A percentile compares a stretch with the other conserved stretches of the same genome.
Evolutionary conservation across 2,888 invertebrate species (phyloP).

Genomic region (Athrips mouffetella): DNA sequence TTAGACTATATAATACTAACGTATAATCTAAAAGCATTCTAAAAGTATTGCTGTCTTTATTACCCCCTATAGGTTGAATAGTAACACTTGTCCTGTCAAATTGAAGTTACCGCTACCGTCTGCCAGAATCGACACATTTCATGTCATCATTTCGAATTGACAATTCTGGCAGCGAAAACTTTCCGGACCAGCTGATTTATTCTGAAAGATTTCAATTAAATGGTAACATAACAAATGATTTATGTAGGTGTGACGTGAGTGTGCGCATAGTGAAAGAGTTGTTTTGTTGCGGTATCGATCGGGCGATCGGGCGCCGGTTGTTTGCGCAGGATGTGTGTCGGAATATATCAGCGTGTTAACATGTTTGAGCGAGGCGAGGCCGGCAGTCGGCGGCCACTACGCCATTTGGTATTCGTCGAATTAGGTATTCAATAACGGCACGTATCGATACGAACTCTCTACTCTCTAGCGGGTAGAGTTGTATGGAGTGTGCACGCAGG

Average conservation of each 20-base stretch:
- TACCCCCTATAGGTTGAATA: no score
- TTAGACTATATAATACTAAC: no score
- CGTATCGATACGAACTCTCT: conserved; percentile 7
- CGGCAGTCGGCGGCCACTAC: conserved; percentile 1
- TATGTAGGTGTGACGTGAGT: not conserved
- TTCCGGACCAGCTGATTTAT: no score
- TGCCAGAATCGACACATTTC: no score
- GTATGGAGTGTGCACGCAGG: not conserved
- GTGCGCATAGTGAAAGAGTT: not conserved
- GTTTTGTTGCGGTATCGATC: not conserved
- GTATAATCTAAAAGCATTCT: no score
- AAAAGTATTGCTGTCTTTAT: no score
- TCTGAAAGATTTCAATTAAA: no score
- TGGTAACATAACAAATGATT: no score
- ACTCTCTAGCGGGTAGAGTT: not conserved
- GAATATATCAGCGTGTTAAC: conserved; percentile 6
- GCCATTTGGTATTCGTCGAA: conserved; percentile 21
- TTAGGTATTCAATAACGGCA: conserved; percentile 23
- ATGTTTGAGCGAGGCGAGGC: conserved; percentile 1
- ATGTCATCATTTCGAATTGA: no score
- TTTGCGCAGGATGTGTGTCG: conserved; percentile 6
- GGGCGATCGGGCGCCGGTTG: not conserved
- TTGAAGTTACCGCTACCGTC: no score
- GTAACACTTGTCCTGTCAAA: no score
- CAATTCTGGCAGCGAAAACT: no score